Percentiles rank a stretch among this genome's conserved stretches.
Conservation (phyloP, 2,888 invertebrate species). For the Cordylochernes scorpioides region DNA sequence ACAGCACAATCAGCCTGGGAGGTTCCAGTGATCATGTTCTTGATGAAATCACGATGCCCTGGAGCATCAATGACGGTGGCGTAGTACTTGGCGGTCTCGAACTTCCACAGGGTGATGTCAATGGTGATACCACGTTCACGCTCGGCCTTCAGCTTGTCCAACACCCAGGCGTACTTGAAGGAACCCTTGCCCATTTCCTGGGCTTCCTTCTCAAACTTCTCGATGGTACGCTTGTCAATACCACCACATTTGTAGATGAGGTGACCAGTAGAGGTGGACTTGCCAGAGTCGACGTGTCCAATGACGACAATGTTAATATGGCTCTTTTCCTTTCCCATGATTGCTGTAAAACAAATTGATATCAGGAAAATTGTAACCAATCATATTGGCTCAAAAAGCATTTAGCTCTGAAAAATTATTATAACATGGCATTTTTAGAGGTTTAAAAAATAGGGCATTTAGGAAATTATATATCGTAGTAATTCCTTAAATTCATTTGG, state of each 20-base stretch:
- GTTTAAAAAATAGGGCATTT: too few relatives aligned
- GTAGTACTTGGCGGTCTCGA: constrained; percentile 80
- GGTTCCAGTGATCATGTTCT: constrained; percentile 98
- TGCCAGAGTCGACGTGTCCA: constrained; percentile 95
- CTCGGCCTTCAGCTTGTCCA: constrained; percentile 99
- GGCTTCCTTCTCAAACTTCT: constrained; percentile 99
- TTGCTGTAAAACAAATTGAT: too few relatives aligned
- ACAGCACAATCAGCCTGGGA: constrained; percentile 85
- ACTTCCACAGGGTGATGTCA: constrained; percentile 95
- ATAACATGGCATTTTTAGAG: too few relatives aligned
- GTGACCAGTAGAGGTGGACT: constrained; percentile 88
- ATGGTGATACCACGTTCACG: constrained; percentile 99
- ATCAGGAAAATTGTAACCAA: too few relatives aligned
- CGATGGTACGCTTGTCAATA: constrained; percentile 98
- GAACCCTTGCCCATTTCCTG: constrained; percentile 99
- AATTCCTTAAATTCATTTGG: too few relatives aligned
- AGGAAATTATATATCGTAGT: too few relatives aligned
- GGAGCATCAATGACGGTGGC: constrained; percentile 99
- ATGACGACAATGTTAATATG: constrained; percentile 98
- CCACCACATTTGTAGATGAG: constrained; percentile 99
- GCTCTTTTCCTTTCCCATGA: constrained; percentile 84
- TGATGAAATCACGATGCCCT: constrained; percentile 99
- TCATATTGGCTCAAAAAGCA: too few relatives aligned
- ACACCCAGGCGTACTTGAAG: constrained; percentile 99
- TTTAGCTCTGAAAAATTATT: too few relatives aligned